Base-by-base conservation (phyloP, 2,888 invertebrate species). In the Amaurobius ferox region DNA sequence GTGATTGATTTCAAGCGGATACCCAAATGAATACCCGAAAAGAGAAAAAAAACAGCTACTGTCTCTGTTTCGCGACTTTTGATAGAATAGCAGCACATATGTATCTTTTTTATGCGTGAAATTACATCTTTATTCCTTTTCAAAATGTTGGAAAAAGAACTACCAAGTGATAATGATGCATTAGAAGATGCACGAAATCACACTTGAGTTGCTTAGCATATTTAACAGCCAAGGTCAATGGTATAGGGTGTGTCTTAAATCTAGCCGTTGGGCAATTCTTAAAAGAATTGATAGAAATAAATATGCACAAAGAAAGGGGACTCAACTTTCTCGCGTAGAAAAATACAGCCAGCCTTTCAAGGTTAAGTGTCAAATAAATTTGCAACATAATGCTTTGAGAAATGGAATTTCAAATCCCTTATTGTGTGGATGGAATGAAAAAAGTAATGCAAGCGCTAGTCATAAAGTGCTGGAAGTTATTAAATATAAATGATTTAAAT, bases 151-250 rank as follows among this genome's bases (percentile, higher is more conserved):
- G n/a, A 44, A 44, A 44, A 23, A 55, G 16, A 23, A 23, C 2
- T 6, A 55, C 3, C 19, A 23, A 1, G 55, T 6, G 55, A 23
- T 55, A 55, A 55, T 55, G 19, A 19, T 23, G 19, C 19, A 40
- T 3, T 64, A 1, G 29, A 64, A 29, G 64, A 64, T 6, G 13
- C 30, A 40, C 44, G 29, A 61, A 71, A 70, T 79, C 79, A 79
- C 79, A 79, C 70, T 62, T 71, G 70, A 71, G 30, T 71, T 79
- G 71, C 40, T 79, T 79, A 79, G 71, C 79, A 79, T 79, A 79
- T 79, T 79, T 79, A 79, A 71, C 71, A 71, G 71, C 71, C 70
- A 79, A 71, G 79, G 70, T 64, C 78, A 70, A 68, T 70, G 55
- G 11, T 44, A 64, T 29, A 39, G 66, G 61, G 68, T 40, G 68